A percentile compares a stretch with the other conserved stretches of the same genome.
Evolutionary conservation across 2,797 vertebrate genomes (phyloP).

Genomic region (Siniperca obscura): DNA sequence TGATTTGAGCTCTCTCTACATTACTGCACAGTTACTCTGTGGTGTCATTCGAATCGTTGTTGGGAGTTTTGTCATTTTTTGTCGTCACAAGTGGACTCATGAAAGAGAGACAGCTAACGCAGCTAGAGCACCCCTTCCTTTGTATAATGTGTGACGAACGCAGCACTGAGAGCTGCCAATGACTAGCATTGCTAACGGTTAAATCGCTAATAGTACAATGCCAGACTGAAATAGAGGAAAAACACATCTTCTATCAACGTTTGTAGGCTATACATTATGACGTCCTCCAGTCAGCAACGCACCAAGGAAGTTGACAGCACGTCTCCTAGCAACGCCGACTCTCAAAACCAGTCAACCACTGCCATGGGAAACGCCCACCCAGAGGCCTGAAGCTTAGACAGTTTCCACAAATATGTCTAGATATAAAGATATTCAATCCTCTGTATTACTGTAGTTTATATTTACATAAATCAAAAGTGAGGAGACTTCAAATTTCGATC

Average conservation of each 20-base stretch:
- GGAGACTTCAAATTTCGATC: conserved; percentile 13
- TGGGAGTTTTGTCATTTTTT: too few relatives aligned
- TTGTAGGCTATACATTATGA: not conserved
- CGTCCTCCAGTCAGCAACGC: not conserved
- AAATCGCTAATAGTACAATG: not conserved
- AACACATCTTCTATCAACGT: not conserved
- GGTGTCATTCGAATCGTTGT: too few relatives aligned
- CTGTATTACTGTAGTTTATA: not conserved
- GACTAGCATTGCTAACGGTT: not conserved
- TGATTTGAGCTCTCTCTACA: too few relatives aligned
- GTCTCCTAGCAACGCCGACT: not conserved
- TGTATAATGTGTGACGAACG: too few relatives aligned
- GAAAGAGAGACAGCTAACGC: too few relatives aligned
- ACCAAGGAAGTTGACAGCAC: too few relatives aligned
- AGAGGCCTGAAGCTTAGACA: not conserved
- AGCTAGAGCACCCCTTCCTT: too few relatives aligned
- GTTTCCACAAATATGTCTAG: conserved; percentile 1
- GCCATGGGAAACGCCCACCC: not conserved
- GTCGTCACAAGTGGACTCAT: too few relatives aligned
- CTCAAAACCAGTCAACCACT: not conserved
- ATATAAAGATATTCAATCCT: not conserved
- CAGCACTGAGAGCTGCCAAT: too few relatives aligned
- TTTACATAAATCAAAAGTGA: not conserved
- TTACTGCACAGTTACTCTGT: too few relatives aligned
- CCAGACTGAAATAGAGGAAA: not conserved